These are phyloP conservation scores for Vanacampus margaritifer DNA, from an alignment of 2,113 vertebrate genomes.

Conservation along the genomic window DNA sequence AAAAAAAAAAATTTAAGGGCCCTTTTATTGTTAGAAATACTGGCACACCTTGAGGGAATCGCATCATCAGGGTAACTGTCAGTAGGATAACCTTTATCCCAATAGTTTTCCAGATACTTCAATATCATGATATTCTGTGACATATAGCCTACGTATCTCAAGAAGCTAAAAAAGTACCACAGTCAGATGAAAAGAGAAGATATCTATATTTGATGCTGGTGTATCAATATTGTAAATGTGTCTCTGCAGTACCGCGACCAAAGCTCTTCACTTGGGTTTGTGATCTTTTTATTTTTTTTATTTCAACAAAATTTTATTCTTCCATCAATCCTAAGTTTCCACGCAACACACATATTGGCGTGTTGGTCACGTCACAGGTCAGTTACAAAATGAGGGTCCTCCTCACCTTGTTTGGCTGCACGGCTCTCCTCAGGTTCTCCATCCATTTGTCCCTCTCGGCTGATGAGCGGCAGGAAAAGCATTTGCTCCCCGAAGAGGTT, in stretches of 20 bases:
- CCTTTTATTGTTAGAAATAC: background rate
- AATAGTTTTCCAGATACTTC: background rate
- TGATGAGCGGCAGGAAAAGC: conserved; percentile 95
- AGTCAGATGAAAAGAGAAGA: too few relatives aligned
- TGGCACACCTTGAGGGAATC: background rate
- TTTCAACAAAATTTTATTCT: too few relatives aligned
- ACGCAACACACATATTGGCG: background rate
- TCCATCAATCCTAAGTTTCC: background rate
- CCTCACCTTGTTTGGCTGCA: conserved; percentile 95
- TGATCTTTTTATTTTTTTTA: too few relatives aligned
- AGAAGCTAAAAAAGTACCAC: too few relatives aligned
- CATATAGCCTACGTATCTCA: too few relatives aligned
- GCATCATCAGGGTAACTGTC: background rate
- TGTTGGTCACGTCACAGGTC: background rate
- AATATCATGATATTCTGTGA: background rate
- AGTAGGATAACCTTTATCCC: background rate
- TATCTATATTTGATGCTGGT: too few relatives aligned
- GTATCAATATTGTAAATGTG: too few relatives aligned
- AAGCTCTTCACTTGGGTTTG: too few relatives aligned
- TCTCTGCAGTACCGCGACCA: too few relatives aligned
- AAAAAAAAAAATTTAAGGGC: background rate
- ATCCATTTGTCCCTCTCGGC: conserved; percentile 99
- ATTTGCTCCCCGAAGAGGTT: conserved; percentile 94
- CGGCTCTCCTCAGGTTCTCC: conserved; percentile 95
- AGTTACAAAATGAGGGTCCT: too few relatives aligned